A percentile compares a stretch with the other conserved stretches of the same genome.
Conservation (phyloP, 2,888 invertebrate genomes). For the Ormyrus nitidulus region DNA sequence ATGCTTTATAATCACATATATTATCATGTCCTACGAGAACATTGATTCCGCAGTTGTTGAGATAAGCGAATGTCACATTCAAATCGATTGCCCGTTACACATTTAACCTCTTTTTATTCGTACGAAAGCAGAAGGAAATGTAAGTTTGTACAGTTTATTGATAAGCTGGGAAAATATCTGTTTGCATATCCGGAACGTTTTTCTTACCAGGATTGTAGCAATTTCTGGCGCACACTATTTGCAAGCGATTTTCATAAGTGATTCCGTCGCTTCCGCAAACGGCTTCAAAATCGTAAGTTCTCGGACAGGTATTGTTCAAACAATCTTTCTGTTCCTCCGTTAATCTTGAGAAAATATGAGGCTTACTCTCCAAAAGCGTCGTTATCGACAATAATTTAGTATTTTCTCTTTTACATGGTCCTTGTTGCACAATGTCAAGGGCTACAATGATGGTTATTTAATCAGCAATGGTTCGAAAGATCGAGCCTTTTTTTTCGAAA, state of each 20-base stretch:
- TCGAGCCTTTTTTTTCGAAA: background rate
- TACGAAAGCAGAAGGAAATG: too few relatives aligned
- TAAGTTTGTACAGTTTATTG: too few relatives aligned
- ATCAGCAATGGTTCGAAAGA: too few relatives aligned
- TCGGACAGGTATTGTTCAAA: background rate
- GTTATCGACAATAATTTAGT: background rate
- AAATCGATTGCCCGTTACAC: too few relatives aligned
- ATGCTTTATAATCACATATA: too few relatives aligned
- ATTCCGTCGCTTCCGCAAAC: slow-evolving; percentile 38
- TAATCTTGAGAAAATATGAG: background rate
- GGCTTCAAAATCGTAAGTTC: background rate
- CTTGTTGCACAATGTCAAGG: too few relatives aligned
- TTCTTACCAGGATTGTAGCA: slow-evolving; percentile 7
- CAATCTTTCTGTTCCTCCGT: background rate
- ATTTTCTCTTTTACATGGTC: slow-evolving; percentile 1
- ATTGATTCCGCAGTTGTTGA: too few relatives aligned
- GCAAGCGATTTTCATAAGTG: slow-evolving; percentile 18
- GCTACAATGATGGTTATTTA: too few relatives aligned
- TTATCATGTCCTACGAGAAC: too few relatives aligned
- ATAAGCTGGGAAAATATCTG: too few relatives aligned
- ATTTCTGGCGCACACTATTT: slow-evolving; percentile 13
- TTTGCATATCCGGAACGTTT: background rate
- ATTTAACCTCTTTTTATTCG: too few relatives aligned
- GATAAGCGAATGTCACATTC: too few relatives aligned
- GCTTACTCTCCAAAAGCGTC: background rate